A percentile compares a stretch with the other conserved stretches of the same genome.
These are phyloP conservation scores for Probaryconus sp. DNA, from an alignment of 1,140 invertebrate species.

Conservation along the genomic window DNA sequence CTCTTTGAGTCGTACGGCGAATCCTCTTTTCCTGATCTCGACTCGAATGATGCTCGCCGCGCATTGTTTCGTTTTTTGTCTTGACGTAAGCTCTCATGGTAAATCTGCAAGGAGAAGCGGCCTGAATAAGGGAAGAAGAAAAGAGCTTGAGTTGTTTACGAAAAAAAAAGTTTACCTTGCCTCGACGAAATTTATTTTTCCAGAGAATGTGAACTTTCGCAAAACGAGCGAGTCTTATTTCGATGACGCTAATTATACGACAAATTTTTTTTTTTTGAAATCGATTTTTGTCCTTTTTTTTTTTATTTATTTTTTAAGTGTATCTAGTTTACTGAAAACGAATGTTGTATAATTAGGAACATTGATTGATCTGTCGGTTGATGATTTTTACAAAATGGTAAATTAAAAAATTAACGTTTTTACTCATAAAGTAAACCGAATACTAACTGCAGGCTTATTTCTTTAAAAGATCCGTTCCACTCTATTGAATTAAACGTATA, in stretches of 20 bases:
- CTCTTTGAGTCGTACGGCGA: conserved; percentile 66
- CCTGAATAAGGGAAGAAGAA: conserved; percentile 12
- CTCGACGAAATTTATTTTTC: too few relatives aligned
- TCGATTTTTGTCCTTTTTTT: conserved; percentile 7
- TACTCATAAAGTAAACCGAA: too few relatives aligned
- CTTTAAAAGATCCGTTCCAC: too few relatives aligned
- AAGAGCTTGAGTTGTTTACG: conserved; percentile 17
- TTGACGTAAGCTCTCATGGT: conserved; percentile 20
- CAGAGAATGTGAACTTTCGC: conserved; percentile 9
- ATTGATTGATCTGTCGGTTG: too few relatives aligned
- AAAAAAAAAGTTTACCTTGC: conserved; percentile 21
- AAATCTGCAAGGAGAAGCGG: conserved; percentile 2
- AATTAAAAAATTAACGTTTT: too few relatives aligned
- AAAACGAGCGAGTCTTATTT: conserved; percentile 21
- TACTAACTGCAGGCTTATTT: too few relatives aligned
- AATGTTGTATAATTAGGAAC: too few relatives aligned
- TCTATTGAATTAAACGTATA: too few relatives aligned
- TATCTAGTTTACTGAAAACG: too few relatives aligned
- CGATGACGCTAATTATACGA: conserved; percentile 43
- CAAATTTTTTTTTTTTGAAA: neutral
- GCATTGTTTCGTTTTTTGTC: conserved; percentile 47
- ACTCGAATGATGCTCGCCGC: conserved; percentile 21
- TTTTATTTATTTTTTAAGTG: too few relatives aligned
- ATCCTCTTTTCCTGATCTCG: conserved; percentile 41
- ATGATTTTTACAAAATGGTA: too few relatives aligned